Conservation (phyloP, 2,113 vertebrate genomes). For the Silurus meridionalis region DNA sequence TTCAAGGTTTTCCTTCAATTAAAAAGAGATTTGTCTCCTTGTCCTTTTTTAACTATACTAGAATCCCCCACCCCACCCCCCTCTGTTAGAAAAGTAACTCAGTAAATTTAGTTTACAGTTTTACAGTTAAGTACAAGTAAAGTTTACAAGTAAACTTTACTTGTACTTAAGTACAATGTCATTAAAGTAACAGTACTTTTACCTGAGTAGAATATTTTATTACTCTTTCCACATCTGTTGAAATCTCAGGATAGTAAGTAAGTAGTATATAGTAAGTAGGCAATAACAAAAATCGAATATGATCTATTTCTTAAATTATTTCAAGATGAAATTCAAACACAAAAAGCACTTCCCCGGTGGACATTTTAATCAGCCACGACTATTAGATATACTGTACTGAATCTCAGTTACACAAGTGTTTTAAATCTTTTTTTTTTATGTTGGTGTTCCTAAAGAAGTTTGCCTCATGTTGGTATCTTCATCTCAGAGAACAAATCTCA, state of each 20-base stretch:
- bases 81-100: too few relatives aligned
- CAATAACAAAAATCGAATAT: background rate
- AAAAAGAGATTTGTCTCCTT: too few relatives aligned
- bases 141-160: too few relatives aligned
- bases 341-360: background rate
- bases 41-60: too few relatives aligned
- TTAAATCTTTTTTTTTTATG: background rate
- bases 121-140: too few relatives aligned
- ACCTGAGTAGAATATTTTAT: too few relatives aligned
- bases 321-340: background rate
- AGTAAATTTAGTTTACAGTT: too few relatives aligned
- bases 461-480: background rate
- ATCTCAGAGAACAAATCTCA: background rate
- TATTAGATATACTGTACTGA: constrained; percentile 6
- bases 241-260: background rate
- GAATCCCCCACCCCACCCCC: too few relatives aligned
- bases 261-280: too few relatives aligned
- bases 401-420: constrained; percentile 2
- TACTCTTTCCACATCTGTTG: background rate
- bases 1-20: too few relatives aligned
- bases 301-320: background rate
- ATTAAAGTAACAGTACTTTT: too few relatives aligned
- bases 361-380: constrained; percentile 16
- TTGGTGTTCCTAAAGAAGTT: background rate
- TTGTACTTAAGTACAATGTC: too few relatives aligned